phyloP scores from a whole-genome alignment of 2,888 invertebrate species.

The Mimachlamys varia region DNA sequence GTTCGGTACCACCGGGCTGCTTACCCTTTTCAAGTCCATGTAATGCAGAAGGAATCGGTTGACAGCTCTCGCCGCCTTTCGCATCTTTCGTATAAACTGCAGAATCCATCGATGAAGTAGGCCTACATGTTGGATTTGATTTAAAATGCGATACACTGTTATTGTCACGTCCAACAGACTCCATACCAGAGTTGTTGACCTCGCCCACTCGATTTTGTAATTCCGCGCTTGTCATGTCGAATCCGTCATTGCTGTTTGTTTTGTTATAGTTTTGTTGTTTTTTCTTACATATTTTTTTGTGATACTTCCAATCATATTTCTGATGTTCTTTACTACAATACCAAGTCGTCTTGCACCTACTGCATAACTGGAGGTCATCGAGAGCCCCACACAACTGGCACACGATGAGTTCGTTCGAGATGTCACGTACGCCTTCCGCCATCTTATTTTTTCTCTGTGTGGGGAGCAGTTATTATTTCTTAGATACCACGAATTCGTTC shows the following conservation, averaged over 20 bases:
- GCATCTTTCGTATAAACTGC: conserved; percentile 36
- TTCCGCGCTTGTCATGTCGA: conserved; percentile 44
- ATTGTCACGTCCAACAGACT: background rate
- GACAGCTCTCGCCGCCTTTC: background rate
- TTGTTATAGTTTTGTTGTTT: background rate
- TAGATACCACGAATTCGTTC: background rate
- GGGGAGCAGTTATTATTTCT: background rate
- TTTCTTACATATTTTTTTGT: conserved; percentile 68
- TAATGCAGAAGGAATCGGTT: background rate
- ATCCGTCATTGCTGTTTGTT: background rate
- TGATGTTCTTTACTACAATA: conserved; percentile 79
- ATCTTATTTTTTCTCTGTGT: background rate
- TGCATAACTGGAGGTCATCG: conserved; percentile 74
- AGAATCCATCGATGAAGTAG: background rate
- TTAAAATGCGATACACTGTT: background rate
- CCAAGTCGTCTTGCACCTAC: conserved; percentile 72
- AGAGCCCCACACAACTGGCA: conserved; percentile 75
- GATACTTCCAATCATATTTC: conserved; percentile 74
- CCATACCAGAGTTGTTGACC: conserved; percentile 2
- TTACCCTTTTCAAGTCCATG: background rate
- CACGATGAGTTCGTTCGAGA: conserved; percentile 53
- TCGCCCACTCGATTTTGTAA: conserved; percentile 23
- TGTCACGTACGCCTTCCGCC: conserved; percentile 65
- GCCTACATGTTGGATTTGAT: conserved; percentile 38
- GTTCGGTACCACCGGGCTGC: background rate